These are phyloP conservation scores for Otocyon megalotis DNA, from an alignment of 2,113 vertebrate species.

Conservation along the genomic window DNA sequence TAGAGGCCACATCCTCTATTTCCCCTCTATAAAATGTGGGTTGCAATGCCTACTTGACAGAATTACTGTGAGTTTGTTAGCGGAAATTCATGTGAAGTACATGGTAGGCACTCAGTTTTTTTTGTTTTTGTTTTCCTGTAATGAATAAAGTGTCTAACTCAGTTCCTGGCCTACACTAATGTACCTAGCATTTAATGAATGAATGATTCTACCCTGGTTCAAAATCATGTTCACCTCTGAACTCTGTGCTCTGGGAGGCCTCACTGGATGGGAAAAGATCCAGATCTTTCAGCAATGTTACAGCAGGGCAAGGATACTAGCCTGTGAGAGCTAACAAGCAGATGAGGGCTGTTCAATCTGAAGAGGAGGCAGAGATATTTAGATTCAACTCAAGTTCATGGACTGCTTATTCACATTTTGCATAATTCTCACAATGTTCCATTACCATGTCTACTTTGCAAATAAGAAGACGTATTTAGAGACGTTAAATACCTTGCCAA, in stretches of 20 bases:
- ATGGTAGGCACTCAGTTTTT: not conserved
- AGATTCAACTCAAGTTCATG: not conserved
- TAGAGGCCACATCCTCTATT: not conserved
- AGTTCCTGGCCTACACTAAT: not conserved
- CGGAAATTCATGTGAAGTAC: not conserved
- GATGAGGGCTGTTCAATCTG: not conserved
- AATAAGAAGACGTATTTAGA: not conserved
- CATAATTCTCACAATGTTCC: constrained; percentile 14
- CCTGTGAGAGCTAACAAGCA: not conserved
- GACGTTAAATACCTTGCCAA: not conserved
- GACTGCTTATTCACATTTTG: not conserved
- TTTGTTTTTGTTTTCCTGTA: not conserved
- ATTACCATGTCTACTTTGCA: not conserved
- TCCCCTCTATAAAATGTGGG: not conserved
- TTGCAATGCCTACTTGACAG: not conserved
- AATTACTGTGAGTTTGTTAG: not conserved
- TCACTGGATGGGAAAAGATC: not conserved
- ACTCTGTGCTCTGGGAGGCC: not conserved
- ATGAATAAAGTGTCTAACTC: constrained; percentile 1
- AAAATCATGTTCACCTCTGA: not conserved
- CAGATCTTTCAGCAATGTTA: not conserved
- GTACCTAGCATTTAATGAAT: not conserved
- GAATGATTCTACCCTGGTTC: not conserved
- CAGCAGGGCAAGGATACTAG: not conserved
- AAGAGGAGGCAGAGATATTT: not conserved